Evolutionary conservation across 2,797 vertebrate genomes (phyloP), one percentile per base, ranked within the genome.

Genomic region (Tauraco hartlaubi): DNA sequence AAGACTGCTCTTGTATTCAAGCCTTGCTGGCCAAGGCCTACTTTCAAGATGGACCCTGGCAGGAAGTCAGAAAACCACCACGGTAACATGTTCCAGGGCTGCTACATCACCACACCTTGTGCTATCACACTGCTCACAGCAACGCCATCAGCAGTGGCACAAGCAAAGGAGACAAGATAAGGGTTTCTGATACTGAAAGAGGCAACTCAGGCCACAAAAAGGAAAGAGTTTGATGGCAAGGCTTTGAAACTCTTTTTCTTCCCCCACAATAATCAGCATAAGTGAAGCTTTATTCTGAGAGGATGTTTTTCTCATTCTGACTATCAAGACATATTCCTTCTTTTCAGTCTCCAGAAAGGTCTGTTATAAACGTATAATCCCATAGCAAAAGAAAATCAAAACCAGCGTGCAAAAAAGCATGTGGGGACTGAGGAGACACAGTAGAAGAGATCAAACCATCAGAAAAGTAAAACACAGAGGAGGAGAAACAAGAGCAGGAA

Each of bases 341-440:
- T 37, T 78, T 79, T 29, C 90, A 59, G 69, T 81, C 59, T 94
- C 72, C 29, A 29, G 72, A 86, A 72, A 83, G 43, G 51, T 48
- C 85, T 96, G 44, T 88, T 89, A 64, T 55, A 91, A 92, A 90
- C 61, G 62, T 76, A 86, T 88, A 95, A 92, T 90, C 52, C 52
- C 39, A 59, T 44, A 93, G 83, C 88, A 85, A 80, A 92, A 71
- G 48, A 62, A 95, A 72, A 88, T 69, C 51, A 75, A 96, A 92
- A 49, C 41, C 39, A 92, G 69, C 67, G 18, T 12, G 43, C 72
- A 69, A 76, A 90, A 80, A 80, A 73, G 82, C 71, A 73, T 33
- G 4, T 66, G 61, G 55, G 49, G 85, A 56, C 89, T 73, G 74
- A 82, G 71, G 75, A 74, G 64, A 69, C 11, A 8, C 85, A 75